Conservation (phyloP, 2,113 vertebrate species). For the Lophius piscatorius region DNA sequence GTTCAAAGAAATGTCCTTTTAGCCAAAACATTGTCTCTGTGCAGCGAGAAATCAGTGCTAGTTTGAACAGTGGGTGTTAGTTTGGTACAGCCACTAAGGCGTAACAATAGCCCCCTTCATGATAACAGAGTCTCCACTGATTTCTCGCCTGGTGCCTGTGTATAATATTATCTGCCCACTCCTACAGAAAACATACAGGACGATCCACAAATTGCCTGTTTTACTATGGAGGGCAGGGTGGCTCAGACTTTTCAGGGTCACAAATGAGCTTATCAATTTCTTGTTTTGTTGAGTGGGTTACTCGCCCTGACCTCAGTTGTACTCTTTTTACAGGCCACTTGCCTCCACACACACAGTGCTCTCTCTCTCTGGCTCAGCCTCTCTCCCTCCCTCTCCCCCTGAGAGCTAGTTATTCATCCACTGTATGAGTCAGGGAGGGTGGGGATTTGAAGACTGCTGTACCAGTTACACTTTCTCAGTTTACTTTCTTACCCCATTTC, state of each 20-base stretch:
- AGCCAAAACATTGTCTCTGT: background rate
- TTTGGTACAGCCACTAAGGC: conserved; percentile 24
- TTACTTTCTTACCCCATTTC: conserved; percentile 51
- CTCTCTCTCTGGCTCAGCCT: conserved; percentile 27
- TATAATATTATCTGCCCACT: conserved; percentile 73
- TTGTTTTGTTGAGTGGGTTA: conserved; percentile 36
- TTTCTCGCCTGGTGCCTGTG: conserved; percentile 61
- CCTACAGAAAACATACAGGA: conserved; percentile 32
- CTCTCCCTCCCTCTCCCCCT: conserved; percentile 45
- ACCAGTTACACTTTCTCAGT: conserved; percentile 80
- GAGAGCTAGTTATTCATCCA: conserved; percentile 81
- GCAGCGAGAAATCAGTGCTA: conserved; percentile 20
- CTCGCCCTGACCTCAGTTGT: conserved; percentile 23
- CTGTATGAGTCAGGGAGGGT: conserved; percentile 81
- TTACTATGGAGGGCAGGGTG: conserved; percentile 23
- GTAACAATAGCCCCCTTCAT: conserved; percentile 76
- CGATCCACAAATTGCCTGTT: conserved; percentile 24
- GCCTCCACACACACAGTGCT: conserved; percentile 21
- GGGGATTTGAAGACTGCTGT: conserved; percentile 79
- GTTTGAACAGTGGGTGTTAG: conserved; percentile 56
- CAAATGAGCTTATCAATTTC: background rate
- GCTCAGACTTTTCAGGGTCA: background rate
- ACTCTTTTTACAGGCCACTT: background rate
- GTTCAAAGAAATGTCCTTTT: background rate
- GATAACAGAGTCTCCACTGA: conserved; percentile 75